These are phyloP conservation scores for Ibycter americanus DNA, from an alignment of 2,797 vertebrate genomes.

Conservation along the genomic window DNA sequence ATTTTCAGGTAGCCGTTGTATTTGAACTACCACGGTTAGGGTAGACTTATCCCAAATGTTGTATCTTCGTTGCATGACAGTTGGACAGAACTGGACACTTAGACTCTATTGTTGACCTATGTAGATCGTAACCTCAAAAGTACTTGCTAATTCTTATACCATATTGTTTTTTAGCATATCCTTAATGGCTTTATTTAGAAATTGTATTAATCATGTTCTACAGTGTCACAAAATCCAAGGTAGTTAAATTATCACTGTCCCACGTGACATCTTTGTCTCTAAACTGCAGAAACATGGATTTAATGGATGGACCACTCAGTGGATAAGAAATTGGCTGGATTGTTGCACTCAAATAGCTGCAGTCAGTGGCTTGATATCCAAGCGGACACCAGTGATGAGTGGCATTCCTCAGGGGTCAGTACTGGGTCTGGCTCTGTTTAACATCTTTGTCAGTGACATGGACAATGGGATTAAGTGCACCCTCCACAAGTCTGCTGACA, in stretches of 20 bases:
- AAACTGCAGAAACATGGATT: too few species aligned
- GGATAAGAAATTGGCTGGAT: too few species aligned
- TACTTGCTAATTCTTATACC: neutral
- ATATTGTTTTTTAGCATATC: neutral
- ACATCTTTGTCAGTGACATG: too few species aligned
- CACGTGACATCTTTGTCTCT: too few species aligned
- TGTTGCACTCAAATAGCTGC: too few species aligned
- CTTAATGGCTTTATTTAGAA: slow-evolving; percentile 35
- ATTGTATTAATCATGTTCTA: slow-evolving; percentile 38
- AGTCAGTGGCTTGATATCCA: too few species aligned
- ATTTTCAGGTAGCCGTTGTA: neutral
- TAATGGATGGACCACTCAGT: too few species aligned
- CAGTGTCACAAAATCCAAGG: slow-evolving; percentile 27
- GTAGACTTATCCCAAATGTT: neutral
- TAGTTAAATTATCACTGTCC: slow-evolving; percentile 46
- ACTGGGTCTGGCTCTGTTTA: too few species aligned
- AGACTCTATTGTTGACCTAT: neutral
- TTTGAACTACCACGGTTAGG: neutral
- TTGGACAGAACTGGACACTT: neutral
- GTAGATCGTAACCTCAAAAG: neutral
- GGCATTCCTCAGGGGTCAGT: too few species aligned
- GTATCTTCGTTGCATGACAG: neutral
- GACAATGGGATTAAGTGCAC: too few species aligned
- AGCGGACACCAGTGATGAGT: too few species aligned
- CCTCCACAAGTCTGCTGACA: too few species aligned